A percentile compares a stretch with the other conserved stretches of the same genome.
Evolutionary conservation across 2,797 vertebrate species (phyloP).

Genomic region (Columba guinea): DNA sequence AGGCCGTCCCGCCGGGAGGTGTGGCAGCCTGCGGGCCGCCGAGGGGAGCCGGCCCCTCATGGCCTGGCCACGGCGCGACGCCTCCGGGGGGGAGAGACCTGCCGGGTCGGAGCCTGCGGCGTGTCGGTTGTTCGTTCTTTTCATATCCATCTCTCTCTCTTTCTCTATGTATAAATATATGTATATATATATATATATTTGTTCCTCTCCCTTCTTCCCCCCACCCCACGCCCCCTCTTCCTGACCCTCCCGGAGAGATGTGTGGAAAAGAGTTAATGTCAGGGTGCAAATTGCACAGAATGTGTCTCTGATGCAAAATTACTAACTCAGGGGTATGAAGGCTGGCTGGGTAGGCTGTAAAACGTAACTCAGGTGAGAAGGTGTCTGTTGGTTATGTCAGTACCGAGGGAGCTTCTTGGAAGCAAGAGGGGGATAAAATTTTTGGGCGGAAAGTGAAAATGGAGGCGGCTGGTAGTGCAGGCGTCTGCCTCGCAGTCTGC

Average conservation of each 20-base stretch:
- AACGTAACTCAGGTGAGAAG: not conserved
- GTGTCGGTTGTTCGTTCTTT: not conserved
- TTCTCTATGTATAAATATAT: too few species aligned
- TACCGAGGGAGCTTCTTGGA: not conserved
- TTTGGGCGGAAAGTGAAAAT: not conserved
- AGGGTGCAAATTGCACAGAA: not conserved
- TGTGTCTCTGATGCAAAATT: not conserved
- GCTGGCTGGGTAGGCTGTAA: not conserved
- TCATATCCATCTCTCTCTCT: not conserved
- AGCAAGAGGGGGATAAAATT: not conserved
- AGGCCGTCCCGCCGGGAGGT: not conserved
- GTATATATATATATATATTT: too few species aligned
- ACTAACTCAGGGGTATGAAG: not conserved
- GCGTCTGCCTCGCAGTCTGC: not conserved
- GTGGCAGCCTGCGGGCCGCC: not conserved
- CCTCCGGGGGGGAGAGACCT: not conserved
- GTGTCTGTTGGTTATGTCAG: fast-evolving
- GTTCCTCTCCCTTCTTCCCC: not conserved
- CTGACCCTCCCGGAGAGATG: not conserved
- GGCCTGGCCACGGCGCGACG: not conserved
- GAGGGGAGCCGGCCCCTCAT: not conserved
- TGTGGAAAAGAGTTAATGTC: not conserved
- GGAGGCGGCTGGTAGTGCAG: not conserved
- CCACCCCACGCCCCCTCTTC: not conserved
- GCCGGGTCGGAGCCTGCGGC: not conserved